Base-by-base conservation (phyloP, 2,113 vertebrate species). In the Arenaria interpres region DNA sequence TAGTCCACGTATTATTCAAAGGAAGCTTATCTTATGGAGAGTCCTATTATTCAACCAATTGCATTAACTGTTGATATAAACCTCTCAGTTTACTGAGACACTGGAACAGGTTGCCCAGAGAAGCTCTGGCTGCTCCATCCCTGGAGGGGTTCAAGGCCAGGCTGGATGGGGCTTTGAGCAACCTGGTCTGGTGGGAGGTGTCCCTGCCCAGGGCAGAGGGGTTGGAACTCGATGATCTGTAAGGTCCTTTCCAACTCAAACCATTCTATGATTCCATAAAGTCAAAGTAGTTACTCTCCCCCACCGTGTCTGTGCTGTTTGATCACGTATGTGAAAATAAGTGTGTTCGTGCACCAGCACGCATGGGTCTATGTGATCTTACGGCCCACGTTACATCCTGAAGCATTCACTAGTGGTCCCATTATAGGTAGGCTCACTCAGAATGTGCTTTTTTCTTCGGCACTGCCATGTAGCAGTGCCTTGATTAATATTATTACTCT, bases 401-500 rank as follows among this genome's bases (percentile, higher is more conserved):
- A 63, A 60, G 28, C 77, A 27, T 54, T 85, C 50, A 54, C 43
- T 41, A 41, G 19, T 51, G 51, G 19, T 48, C 89, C 74, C 2
- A 4, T 56, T 87, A 50, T 77, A 64, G 76, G 53, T n/a, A 85
- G 69, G 17, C 51, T 86, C 41, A 30, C 54, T 89, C 54, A 80
- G 57, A 50, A 63, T 92, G 35, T 89, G 46, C 69, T 90, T 76
- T 95, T 91, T 90, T 88, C 88, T 89, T 82, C 92, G 92, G 87
- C 90, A 79, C 43, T 82, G 53, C 74, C 84, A 64, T 51, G 62
- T 79, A 89, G 80, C 45, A 91, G 46, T 45, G 60, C 63, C 76
- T 93, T 91, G 92, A 94, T 95, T 91, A 95, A 95, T 88, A 76
- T 69, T 85, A 91, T 96, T 96, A 93, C 93, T 85, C 95, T 63